A percentile compares a stretch with the other conserved stretches of the same genome.
Conservation (phyloP, 2,797 vertebrate genomes). For the Salarias fasciatus region DNA sequence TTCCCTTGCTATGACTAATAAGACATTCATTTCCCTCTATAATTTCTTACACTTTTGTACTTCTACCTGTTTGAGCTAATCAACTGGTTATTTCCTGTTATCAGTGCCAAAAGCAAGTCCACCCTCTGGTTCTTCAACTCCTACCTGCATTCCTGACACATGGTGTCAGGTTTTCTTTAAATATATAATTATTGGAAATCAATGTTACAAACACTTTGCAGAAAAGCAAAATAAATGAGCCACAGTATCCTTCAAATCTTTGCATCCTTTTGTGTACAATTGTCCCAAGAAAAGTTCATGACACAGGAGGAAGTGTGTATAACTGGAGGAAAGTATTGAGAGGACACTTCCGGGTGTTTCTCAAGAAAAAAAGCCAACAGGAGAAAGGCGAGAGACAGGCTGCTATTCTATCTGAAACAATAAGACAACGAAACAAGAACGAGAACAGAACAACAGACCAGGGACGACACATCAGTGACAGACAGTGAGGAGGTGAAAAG, state of each 20-base stretch:
- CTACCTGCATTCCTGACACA: too few species aligned
- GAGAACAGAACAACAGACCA: slow-evolving; percentile 61
- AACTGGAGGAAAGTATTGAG: slow-evolving; percentile 6
- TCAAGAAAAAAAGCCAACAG: slow-evolving; percentile 17
- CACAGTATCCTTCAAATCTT: too few species aligned
- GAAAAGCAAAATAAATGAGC: background rate
- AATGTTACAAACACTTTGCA: background rate
- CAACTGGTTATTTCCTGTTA: too few species aligned
- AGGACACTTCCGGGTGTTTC: slow-evolving; percentile 9
- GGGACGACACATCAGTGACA: slow-evolving; percentile 57
- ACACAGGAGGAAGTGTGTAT: slow-evolving; percentile 6
- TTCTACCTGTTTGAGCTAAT: too few species aligned
- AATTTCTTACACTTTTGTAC: too few species aligned
- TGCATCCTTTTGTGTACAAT: too few species aligned
- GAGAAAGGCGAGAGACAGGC: slow-evolving; percentile 26
- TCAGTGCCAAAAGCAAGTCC: too few species aligned
- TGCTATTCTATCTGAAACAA: slow-evolving; percentile 47
- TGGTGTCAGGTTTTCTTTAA: too few species aligned
- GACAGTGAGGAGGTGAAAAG: slow-evolving; percentile 43
- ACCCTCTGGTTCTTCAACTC: too few species aligned
- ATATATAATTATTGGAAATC: too few species aligned
- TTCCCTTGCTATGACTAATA: too few species aligned
- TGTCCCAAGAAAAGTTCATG: background rate
- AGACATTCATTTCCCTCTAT: too few species aligned
- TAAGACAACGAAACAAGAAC: slow-evolving; percentile 62